These are phyloP conservation scores for Gallinago undulata DNA, from an alignment of 2,113 vertebrate species.

Conservation along the genomic window DNA sequence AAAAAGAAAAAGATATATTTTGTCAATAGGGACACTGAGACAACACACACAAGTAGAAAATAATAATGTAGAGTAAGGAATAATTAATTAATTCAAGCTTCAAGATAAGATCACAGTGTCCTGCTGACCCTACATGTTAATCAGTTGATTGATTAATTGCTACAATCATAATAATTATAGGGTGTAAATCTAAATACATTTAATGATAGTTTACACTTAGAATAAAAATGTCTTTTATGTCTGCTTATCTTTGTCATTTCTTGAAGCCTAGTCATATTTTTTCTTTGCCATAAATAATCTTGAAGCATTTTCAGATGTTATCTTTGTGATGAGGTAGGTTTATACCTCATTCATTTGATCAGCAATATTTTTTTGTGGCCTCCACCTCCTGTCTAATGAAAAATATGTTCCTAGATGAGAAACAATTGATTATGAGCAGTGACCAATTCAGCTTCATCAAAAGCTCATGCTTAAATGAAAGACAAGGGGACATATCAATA, in stretches of 20 bases:
- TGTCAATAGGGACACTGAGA: slow-evolving; percentile 57
- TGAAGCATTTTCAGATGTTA: slow-evolving; percentile 24
- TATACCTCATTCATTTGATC: slow-evolving; percentile 28
- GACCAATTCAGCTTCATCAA: slow-evolving; percentile 36
- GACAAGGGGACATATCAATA: not conserved
- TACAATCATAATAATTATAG: slow-evolving; percentile 83
- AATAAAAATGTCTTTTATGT: slow-evolving; percentile 74
- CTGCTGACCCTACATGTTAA: slow-evolving; percentile 78
- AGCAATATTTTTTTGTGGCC: slow-evolving; percentile 13
- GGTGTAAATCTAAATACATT: slow-evolving; percentile 75
- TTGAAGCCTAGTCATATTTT: slow-evolving; percentile 63
- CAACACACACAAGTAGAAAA: slow-evolving; percentile 74
- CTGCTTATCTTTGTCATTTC: slow-evolving; percentile 72
- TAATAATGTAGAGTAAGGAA: slow-evolving; percentile 73
- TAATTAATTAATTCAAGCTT: slow-evolving; percentile 82
- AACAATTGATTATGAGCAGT: slow-evolving; percentile 49
- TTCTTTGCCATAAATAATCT: slow-evolving; percentile 57
- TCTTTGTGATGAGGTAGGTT: slow-evolving; percentile 54
- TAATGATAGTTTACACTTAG: slow-evolving; percentile 77
- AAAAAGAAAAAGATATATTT: slow-evolving; percentile 34
- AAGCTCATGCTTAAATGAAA: slow-evolving; percentile 47
- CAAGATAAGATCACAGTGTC: slow-evolving; percentile 75
- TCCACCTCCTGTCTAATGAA: slow-evolving; percentile 50
- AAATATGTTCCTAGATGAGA: slow-evolving; percentile 47
- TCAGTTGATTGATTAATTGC: slow-evolving; percentile 84